Conservation (phyloP, 2,113 vertebrate genomes). For the Pardalotus punctatus region DNA sequence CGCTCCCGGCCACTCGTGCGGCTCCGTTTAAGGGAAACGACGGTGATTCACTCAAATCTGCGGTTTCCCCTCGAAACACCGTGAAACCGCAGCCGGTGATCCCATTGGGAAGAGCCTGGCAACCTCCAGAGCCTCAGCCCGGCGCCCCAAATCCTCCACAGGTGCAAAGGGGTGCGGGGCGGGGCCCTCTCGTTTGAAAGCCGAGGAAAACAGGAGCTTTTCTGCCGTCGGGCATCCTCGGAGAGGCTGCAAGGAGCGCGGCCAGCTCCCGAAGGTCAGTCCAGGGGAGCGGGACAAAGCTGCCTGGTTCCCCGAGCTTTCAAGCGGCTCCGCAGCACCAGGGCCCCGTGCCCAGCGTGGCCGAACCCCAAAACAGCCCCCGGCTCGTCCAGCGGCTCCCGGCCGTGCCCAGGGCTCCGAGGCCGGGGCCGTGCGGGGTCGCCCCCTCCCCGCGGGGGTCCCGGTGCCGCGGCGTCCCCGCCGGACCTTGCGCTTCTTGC, state of each 20-base stretch:
- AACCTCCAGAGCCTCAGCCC: neutral
- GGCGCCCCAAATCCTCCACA: accelerated
- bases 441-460: neutral
- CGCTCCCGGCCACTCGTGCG: accelerated
- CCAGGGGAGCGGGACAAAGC: neutral
- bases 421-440: neutral
- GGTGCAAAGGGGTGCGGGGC: neutral
- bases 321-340: neutral
- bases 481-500: constrained; percentile 66
- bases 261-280: neutral
- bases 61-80: neutral
- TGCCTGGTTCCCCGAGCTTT: neutral
- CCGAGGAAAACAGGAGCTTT: neutral
- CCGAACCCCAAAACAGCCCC: neutral
- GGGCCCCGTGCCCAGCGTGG: neutral
- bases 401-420: neutral
- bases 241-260: neutral
- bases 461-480: neutral
- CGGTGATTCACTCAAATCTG: neutral
- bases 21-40: neutral
- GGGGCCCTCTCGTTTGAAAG: neutral
- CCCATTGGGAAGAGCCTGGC: neutral
- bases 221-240: neutral
- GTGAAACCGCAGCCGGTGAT: neutral
- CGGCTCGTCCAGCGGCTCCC: neutral